Conservation (phyloP, 1,140 invertebrate genomes). For the Andrena cerasifolii region DNA sequence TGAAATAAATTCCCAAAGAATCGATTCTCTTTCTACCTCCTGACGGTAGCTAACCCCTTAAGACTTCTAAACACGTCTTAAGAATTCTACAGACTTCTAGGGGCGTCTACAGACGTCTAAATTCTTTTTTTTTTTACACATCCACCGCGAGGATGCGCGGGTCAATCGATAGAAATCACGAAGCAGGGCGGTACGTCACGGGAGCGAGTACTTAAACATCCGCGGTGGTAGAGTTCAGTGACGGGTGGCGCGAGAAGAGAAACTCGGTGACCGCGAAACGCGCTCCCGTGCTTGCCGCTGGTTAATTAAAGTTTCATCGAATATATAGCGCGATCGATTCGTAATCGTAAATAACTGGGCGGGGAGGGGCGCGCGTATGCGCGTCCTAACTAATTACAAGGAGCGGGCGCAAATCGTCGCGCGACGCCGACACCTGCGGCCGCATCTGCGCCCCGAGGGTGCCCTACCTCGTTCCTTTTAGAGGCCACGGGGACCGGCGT, state of each 20-base stretch:
- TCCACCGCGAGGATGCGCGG: too few species aligned
- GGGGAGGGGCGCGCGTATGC: neutral
- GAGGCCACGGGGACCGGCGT: neutral
- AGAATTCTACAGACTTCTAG: too few species aligned
- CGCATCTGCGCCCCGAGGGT: conserved; percentile 35
- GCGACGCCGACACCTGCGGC: conserved; percentile 33
- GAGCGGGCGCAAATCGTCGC: conserved; percentile 27
- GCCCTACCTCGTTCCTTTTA: conserved; percentile 1
- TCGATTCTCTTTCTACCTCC: too few species aligned
- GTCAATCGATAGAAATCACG: conserved; percentile 33
- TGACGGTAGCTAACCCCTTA: too few species aligned
- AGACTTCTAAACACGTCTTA: too few species aligned
- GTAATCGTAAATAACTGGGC: conserved; percentile 31
- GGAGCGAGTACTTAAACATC: neutral
- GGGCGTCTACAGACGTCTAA: too few species aligned
- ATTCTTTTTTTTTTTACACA: too few species aligned
- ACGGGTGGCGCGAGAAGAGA: too few species aligned
- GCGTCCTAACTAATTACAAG: conserved; percentile 30
- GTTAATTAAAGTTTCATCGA: conserved; percentile 50
- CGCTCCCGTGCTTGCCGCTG: neutral
- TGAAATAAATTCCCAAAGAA: too few species aligned
- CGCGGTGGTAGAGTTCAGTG: too few species aligned
- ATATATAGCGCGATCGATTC: conserved; percentile 48
- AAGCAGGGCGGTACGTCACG: conserved; percentile 8
- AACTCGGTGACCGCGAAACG: too few species aligned